Conservation (phyloP, 2,113 vertebrate species). For the Cavia aperea region DNA sequence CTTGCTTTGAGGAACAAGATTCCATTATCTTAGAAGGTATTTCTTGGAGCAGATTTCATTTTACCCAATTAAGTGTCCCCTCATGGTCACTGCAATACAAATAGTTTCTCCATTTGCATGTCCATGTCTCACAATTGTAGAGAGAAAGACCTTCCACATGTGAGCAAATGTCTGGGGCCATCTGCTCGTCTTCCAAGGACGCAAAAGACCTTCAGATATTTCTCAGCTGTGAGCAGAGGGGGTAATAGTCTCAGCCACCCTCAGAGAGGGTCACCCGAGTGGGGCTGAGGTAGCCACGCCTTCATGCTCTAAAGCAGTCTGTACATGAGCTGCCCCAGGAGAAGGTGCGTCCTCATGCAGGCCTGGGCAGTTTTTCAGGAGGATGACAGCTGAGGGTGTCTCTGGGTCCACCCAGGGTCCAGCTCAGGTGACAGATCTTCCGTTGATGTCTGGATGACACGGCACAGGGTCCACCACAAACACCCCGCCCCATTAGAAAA, state of each 20-base stretch:
- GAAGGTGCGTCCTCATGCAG: not conserved
- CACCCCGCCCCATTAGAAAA: not conserved
- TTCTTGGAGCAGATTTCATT: slow-evolving; percentile 8
- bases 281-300: not conserved
- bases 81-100: not conserved
- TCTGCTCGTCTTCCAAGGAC: not conserved
- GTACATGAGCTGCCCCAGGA: not conserved
- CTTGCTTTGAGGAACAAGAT: not conserved
- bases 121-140: not conserved
- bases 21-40: not conserved
- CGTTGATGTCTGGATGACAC: not conserved
- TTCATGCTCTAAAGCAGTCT: not conserved
- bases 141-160: not conserved
- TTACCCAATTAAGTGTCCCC: not conserved
- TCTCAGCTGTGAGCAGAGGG: not conserved
- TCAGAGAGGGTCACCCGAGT: not conserved
- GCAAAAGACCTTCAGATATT: not conserved
- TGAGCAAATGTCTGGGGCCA: not conserved
- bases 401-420: not conserved
- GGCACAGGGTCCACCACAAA: not conserved
- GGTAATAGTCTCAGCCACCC: not conserved
- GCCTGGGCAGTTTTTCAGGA: not conserved
- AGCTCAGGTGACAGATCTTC: not conserved
- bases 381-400: not conserved
- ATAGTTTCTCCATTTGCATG: slow-evolving; percentile 17